A percentile compares a stretch with the other conserved stretches of the same genome.
Conservation (phyloP, 2,113 vertebrate genomes). For the Cnemophilus loriae region DNA sequence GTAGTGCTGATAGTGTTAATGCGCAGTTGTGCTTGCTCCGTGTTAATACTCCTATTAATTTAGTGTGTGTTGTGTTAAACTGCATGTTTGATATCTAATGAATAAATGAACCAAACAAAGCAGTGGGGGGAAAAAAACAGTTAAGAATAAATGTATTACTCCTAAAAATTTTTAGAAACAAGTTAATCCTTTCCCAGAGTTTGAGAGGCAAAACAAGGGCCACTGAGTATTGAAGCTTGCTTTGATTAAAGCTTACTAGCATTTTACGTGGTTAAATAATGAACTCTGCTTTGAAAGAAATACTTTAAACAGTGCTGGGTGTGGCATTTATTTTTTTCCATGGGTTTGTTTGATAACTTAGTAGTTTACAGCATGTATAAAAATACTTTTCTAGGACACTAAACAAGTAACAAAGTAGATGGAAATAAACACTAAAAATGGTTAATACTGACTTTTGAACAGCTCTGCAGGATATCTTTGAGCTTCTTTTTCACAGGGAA, state of each 20-base stretch:
- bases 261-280: background rate
- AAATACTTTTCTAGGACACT: background rate
- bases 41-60: background rate
- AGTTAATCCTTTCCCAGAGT: background rate
- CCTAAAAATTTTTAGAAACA: background rate
- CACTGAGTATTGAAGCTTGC: background rate
- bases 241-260: background rate
- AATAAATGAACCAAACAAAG: background rate
- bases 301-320: background rate
- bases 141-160: background rate
- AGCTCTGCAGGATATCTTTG: slow-evolving; percentile 1
- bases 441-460: background rate
- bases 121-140: fast-evolving
- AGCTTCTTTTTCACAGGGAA: background rate
- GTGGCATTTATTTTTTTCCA: background rate
- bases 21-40: background rate
- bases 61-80: background rate
- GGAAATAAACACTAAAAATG: background rate
- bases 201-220: background rate
- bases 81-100: background rate
- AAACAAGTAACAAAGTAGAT: background rate
- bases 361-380: background rate
- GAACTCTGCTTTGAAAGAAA: background rate
- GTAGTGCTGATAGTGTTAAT: background rate
- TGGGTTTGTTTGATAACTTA: background rate